Percentiles rank a stretch among this genome's conserved stretches.
Evolutionary conservation across 2,888 invertebrate species (phyloP).

Genomic region (Tetropium fuscum): DNA sequence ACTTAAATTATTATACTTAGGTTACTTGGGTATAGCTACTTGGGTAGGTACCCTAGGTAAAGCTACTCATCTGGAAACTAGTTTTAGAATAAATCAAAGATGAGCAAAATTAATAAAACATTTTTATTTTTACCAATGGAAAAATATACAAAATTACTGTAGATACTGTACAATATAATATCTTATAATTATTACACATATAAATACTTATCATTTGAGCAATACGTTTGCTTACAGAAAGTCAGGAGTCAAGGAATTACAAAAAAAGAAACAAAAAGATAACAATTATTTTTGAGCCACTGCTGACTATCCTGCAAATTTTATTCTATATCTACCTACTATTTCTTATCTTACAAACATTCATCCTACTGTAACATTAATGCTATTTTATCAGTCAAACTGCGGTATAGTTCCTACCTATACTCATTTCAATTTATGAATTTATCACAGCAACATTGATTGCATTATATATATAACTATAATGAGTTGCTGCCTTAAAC

Average conservation of each 20-base stretch:
- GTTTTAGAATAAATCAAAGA: not conserved
- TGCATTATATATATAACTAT: not conserved
- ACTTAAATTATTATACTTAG: no score
- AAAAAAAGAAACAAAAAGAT: no score
- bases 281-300: not conserved
- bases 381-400: conserved; percentile 25
- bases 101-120: conserved; percentile 21
- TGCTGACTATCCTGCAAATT: not conserved
- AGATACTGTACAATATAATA: conserved; percentile 44
- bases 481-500: no score
- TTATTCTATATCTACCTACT: no score
- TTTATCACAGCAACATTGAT: conserved; percentile 21
- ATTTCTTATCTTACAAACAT: no score
- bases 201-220: conserved; percentile 31
- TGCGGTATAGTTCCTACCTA: no score
- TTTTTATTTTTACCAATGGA: conserved; percentile 40
- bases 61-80: not conserved
- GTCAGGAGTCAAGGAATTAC: not conserved
- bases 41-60: no score
- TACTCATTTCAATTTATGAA: not conserved
- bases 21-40: no score
- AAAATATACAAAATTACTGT: conserved; percentile 46
- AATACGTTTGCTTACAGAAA: conserved; percentile 13
- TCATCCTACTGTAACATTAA: conserved; percentile 1
- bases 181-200: no score